Evolutionary conservation across 2,888 invertebrate species (phyloP).

Genomic region (Sepioteuthis lessoniana): DNA sequence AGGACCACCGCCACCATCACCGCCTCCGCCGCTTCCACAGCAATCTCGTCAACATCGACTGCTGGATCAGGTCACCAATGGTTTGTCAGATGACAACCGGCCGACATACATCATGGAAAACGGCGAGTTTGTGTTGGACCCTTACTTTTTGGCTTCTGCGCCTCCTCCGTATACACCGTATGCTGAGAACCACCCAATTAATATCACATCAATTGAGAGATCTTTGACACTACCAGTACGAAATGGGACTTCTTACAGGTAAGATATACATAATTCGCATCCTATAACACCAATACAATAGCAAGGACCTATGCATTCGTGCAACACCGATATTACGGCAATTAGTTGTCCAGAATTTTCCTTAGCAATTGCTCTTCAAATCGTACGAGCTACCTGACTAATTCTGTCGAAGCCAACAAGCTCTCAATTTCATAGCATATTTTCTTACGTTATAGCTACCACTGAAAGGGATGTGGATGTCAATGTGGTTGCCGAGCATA

Average conservation of each 20-base stretch:
- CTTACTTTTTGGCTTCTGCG: conserved; percentile 47
- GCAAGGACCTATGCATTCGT: no score
- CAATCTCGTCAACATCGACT: not conserved
- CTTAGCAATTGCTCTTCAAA: no score
- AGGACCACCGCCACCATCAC: conserved; percentile 43
- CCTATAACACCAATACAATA: not conserved
- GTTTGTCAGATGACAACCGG: not conserved
- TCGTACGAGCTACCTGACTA: no score
- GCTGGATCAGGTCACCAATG: not conserved
- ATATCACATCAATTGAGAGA: not conserved
- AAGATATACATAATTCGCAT: not conserved
- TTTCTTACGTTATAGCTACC: no score
- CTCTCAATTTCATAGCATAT: no score
- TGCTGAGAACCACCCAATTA: conserved; percentile 34
- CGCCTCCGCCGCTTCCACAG: conserved; percentile 23
- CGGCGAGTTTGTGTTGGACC: conserved; percentile 34
- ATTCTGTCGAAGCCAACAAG: no score
- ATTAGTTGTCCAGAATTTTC: no score
- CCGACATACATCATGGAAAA: conserved; percentile 15
- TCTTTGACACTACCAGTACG: conserved; percentile 4
- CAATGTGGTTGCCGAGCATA: no score
- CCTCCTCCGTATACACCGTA: conserved; percentile 46
- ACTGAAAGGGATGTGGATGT: no score
- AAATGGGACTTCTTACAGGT: conserved; percentile 44
- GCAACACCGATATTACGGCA: no score